These are phyloP conservation scores for Rhaphigaster nebulosa DNA, from an alignment of 2,888 invertebrate genomes.

Conservation along the genomic window DNA sequence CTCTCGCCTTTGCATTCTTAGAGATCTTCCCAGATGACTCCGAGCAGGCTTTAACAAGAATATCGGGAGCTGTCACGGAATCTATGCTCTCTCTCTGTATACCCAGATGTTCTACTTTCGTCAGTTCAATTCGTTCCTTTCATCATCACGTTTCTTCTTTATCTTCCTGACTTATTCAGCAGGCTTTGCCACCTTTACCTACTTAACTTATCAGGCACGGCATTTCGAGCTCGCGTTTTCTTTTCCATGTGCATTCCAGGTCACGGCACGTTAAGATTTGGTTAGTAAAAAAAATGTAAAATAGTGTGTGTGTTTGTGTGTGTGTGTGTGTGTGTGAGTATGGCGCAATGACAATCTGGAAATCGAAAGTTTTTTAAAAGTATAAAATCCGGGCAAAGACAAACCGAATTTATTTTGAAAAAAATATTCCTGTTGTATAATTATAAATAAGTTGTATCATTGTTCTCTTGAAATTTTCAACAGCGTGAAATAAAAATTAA, in stretches of 20 bases:
- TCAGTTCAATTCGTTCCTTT: constrained; percentile 41
- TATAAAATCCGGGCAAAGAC: too few relatives aligned
- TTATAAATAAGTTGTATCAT: too few relatives aligned
- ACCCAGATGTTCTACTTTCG: constrained; percentile 39
- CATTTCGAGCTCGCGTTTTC: constrained; percentile 2
- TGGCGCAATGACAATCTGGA: too few relatives aligned
- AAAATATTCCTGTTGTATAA: too few relatives aligned
- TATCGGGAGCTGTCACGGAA: constrained; percentile 15
- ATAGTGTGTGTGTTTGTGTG: too few relatives aligned
- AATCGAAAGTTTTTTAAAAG: too few relatives aligned
- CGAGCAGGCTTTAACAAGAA: not conserved
- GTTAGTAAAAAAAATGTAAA: not conserved
- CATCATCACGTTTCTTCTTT: constrained; percentile 28
- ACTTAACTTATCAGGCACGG: constrained; percentile 17
- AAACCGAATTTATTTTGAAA: too few relatives aligned
- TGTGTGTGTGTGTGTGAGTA: too few relatives aligned
- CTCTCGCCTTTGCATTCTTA: not conserved
- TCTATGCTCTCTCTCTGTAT: not conserved
- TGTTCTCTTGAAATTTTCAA: too few relatives aligned
- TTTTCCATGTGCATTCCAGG: not conserved
- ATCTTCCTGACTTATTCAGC: constrained; percentile 2
- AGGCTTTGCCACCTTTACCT: constrained; percentile 18
- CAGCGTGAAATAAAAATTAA: too few relatives aligned
- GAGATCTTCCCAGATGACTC: not conserved
- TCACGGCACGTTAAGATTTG: not conserved